Base-by-base conservation (phyloP, 2,888 invertebrate genomes). In the Hydrotaea diabolus region DNA sequence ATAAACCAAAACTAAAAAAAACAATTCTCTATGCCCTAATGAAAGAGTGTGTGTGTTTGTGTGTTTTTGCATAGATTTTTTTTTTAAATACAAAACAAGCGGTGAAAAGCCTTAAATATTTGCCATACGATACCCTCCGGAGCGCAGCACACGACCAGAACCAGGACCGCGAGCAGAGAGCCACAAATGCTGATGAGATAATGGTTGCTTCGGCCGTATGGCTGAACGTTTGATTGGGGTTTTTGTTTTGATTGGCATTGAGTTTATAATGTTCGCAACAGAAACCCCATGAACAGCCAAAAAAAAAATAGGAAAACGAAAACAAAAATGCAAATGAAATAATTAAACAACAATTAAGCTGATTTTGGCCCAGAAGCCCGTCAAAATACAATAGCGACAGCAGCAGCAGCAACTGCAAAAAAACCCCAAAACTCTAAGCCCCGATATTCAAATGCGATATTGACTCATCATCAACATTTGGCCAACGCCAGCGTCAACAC, bases 261-360 rank as follows among this genome's bases (percentile, higher is more conserved):
- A 59, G 23, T 9, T 31, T 31, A 31, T 31, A 23, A n/a, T n/a
- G n/a, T n/a, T 57, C 23, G 21, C 57, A 9, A n/a, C 26, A 76
- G 72, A 57, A 57, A 11, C 46, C 46, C 69, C n/a, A n/a, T n/a
- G n/a, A n/a, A n/a, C n/a, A n/a, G n/a, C n/a, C n/a, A n/a, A n/a
- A n/a, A n/a, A n/a, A n/a, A n/a, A n/a, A n/a, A n/a, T n/a, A n/a
- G n/a, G n/a, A n/a, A n/a, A n/a, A 74, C 49, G 31, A 31, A 31
- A 74, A 39, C 26, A 62, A 76, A 83, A 69, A 59, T 77, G 43
- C 39, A 77, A 83, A 84, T 80, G 77, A 80, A 84, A 84, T 77
- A 72, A 78, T 80, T 80, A 80, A 84, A 84, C 69, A 71, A 71
- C 71, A 80, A 75, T 80, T 77, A 77, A 80, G 26, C 73, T 73